phyloP scores from a whole-genome alignment of 2,888 invertebrate genomes.

The Amphiduros pacificus region DNA sequence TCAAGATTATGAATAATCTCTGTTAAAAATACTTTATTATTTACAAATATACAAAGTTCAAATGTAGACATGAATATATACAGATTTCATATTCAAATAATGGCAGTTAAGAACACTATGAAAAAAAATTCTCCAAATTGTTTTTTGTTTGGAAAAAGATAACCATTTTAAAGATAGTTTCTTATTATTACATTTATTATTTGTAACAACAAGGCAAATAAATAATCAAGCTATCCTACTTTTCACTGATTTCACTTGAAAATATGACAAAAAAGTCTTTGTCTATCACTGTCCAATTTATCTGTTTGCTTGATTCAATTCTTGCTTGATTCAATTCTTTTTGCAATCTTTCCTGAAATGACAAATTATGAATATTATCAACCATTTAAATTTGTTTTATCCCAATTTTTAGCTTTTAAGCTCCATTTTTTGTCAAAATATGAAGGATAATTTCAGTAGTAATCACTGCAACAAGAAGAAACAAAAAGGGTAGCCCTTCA shows the following conservation, averaged over 20 bases:
- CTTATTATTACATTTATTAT: not conserved
- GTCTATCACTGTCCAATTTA: too few species aligned
- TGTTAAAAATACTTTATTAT: not conserved
- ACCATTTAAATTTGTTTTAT: not conserved
- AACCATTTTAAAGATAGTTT: not conserved
- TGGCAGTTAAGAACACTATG: too few species aligned
- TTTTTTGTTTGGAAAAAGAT: too few species aligned
- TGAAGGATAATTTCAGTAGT: not conserved
- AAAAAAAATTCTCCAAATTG: too few species aligned
- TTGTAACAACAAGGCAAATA: not conserved
- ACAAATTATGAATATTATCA: not conserved
- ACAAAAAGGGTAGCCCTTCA: too few species aligned
- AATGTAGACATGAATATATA: too few species aligned
- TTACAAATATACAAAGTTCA: not conserved
- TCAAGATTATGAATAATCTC: not conserved
- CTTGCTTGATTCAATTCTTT: too few species aligned
- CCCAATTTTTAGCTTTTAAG: not conserved
- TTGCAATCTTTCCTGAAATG: too few species aligned
- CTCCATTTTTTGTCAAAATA: not conserved
- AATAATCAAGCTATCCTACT: too few species aligned
- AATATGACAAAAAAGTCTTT: too few species aligned
- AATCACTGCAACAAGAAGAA: not conserved
- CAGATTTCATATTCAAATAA: constrained; percentile 13
- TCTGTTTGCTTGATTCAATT: too few species aligned
- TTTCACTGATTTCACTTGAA: too few species aligned